A percentile compares a stretch with the other conserved stretches of the same genome.
These are phyloP conservation scores for Rhysida immarginata DNA, from an alignment of 1,140 invertebrate species.

Conservation along the genomic window DNA sequence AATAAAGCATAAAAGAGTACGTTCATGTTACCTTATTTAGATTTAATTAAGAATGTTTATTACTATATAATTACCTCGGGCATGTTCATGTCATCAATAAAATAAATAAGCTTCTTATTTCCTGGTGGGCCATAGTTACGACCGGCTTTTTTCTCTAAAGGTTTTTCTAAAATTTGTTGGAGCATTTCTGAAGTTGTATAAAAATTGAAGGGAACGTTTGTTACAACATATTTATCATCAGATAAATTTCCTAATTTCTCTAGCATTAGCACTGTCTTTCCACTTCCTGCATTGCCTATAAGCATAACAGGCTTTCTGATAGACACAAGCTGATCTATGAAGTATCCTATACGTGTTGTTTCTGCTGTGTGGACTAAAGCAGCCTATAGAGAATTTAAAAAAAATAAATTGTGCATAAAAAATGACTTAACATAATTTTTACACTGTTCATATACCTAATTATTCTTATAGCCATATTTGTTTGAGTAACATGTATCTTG, in stretches of 20 bases:
- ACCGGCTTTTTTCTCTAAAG: conserved; percentile 93
- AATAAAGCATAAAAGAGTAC: too few species aligned
- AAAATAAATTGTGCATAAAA: too few species aligned
- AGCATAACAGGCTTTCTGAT: conserved; percentile 82
- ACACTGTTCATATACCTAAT: too few species aligned
- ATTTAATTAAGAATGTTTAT: too few species aligned
- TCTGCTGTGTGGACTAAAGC: conserved; percentile 85
- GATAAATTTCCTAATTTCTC: conserved; percentile 66
- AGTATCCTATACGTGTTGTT: conserved; percentile 74
- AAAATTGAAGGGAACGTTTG: conserved; percentile 91
- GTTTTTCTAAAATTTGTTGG: conserved; percentile 84
- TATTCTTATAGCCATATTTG: too few species aligned
- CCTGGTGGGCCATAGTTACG: conserved; percentile 89
- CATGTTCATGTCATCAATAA: conserved; percentile 97
- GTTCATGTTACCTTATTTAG: too few species aligned
- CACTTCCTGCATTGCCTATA: conserved; percentile 76
- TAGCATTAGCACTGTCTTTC: conserved; percentile 73
- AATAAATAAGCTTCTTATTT: conserved; percentile 86
- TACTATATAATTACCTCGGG: conserved; percentile 65
- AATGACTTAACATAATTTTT: too few species aligned
- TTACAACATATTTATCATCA: conserved; percentile 64
- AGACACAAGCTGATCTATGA: conserved; percentile 76
- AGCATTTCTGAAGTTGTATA: conserved; percentile 94
- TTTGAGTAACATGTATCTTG: too few species aligned
- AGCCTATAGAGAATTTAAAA: conserved; percentile 50